Evolutionary conservation across 2,113 vertebrate species (phyloP), one percentile per base, ranked within the genome.

Genomic region (Balaenoptera acutorostrata): DNA sequence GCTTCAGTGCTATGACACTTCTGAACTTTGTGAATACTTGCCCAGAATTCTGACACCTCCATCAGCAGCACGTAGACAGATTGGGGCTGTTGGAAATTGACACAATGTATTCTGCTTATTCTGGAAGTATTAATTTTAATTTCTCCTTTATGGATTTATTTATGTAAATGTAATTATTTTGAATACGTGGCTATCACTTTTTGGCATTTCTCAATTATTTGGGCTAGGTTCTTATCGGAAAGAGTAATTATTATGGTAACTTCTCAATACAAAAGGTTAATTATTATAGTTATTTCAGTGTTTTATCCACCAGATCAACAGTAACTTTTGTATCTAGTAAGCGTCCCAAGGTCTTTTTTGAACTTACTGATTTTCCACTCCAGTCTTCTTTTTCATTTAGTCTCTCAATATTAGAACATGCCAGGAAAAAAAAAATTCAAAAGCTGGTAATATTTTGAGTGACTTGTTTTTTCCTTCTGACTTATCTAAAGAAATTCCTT

Each of bases 1-100:
- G 41, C 57, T 96, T 95, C 85, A 82, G 71, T 75, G 66, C 94
- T 90, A 81, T 95, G 93, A 97, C 81, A 97, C 93, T 91, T 92
- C 63, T 78, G 96, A 95, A 91, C 71, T 95, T 94, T 61, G 59
- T 36, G 29, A 91, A 82, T 86, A 88, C 71, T 94, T 86, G 23
- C 82, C 68, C 69, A 90, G 78, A 90, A 93, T 90, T 93, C 71
- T 95, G 95, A 88, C 74, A 93, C 41, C 14, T 33, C 88, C 87
- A 82, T 91, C 46, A 94, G 41, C 72, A 91, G 55, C n/a, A 78
- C 17, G 33, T 61, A 83, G 57, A 92, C 39, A 90, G 46, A 88
- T 39, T 71, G 39, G n/a, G 71, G 12, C 88, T 91, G 31, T 77
- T 95, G 55, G 74, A 96, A 97, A 97, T 25, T 74, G 66, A 94